Conservation (phyloP, 2,113 vertebrate species). For the Plecturocebus donacophilus region DNA sequence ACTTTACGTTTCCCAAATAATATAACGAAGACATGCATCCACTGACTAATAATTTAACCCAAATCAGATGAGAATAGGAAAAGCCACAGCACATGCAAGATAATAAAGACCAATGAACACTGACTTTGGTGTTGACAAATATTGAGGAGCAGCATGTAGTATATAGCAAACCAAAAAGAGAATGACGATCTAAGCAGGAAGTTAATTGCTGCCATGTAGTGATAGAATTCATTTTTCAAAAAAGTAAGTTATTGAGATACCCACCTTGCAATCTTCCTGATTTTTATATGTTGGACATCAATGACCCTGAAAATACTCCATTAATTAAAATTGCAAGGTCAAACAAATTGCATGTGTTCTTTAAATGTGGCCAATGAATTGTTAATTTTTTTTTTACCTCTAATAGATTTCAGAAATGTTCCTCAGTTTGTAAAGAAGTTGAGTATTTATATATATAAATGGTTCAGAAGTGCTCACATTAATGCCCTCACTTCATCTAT, state of each 20-base stretch:
- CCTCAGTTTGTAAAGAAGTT: not conserved
- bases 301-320: not conserved
- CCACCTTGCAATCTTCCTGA: not conserved
- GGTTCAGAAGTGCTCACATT: not conserved
- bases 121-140: too few species aligned
- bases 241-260: not conserved
- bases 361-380: not conserved
- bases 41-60: not conserved
- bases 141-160: fast-evolving
- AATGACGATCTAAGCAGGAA: not conserved
- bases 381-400: not conserved
- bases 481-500: not conserved
- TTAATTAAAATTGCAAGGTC: not conserved
- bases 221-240: not conserved
- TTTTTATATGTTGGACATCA: not conserved
- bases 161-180: too few species aligned
- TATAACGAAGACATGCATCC: not conserved
- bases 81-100: not conserved
- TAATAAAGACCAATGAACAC: not conserved
- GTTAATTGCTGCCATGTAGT: not conserved
- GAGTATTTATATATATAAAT: not conserved
- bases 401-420: not conserved
- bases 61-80: not conserved
- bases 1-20: not conserved
- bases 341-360: not conserved